Conservation (phyloP, 2,888 invertebrate species). For the Magallana nippona region DNA sequence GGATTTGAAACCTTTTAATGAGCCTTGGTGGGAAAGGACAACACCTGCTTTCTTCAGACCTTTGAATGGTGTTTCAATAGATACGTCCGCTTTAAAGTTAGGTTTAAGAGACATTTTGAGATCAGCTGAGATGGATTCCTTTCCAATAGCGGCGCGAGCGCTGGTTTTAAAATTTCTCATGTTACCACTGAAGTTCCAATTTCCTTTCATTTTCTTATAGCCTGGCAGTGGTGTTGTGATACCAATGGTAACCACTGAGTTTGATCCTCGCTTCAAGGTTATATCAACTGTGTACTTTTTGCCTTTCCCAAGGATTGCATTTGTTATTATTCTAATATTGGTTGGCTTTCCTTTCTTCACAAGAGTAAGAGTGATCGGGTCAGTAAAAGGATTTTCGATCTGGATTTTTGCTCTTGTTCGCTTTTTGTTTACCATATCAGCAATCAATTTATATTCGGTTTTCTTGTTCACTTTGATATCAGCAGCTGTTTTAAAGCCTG, state of each 20-base stretch:
- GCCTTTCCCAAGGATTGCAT: conserved; percentile 36
- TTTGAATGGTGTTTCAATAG: conserved; percentile 56
- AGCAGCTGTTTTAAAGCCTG: conserved; percentile 19
- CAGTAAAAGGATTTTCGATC: conserved; percentile 44
- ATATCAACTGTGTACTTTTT: conserved; percentile 52
- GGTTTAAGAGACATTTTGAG: conserved; percentile 52
- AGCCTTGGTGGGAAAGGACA: conserved; percentile 56
- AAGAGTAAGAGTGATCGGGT: conserved; percentile 47
- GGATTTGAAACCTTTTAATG: conserved; percentile 52
- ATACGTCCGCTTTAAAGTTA: not conserved
- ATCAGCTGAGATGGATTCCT: not conserved
- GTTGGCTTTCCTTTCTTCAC: conserved; percentile 44
- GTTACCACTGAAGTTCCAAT: not conserved
- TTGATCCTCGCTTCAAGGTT: conserved; percentile 47
- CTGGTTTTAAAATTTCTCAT: conserved; percentile 7
- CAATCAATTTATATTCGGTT: conserved; percentile 37
- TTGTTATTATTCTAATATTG: conserved; percentile 33
- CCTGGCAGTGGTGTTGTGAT: not conserved
- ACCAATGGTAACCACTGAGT: not conserved
- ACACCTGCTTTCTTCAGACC: conserved; percentile 53
- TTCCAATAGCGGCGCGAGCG: not conserved
- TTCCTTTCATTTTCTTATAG: conserved; percentile 4
- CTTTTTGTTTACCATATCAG: conserved; percentile 32
- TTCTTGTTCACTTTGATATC: conserved; percentile 35
- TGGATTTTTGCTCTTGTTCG: conserved; percentile 39